A percentile compares a stretch with the other conserved stretches of the same genome.
Evolutionary conservation across 2,888 invertebrate genomes (phyloP).

Genomic region (Syritta pipiens): DNA sequence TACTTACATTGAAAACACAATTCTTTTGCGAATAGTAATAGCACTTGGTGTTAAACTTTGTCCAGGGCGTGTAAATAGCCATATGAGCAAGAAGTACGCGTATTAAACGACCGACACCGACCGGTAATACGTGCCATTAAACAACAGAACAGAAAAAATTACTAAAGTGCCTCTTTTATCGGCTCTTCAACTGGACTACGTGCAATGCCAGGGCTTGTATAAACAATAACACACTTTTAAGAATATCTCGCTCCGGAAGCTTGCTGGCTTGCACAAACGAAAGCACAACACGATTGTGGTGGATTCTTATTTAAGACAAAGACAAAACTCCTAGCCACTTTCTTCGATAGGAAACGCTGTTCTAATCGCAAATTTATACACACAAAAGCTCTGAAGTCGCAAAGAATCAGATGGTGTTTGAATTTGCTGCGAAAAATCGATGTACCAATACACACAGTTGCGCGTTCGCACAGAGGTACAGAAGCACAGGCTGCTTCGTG

Average conservation of each 20-base stretch:
- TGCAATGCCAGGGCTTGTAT: constrained; percentile 26
- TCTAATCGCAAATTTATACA: constrained; percentile 55
- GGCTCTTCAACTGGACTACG: too few species aligned
- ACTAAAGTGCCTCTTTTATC: too few species aligned
- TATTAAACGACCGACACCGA: constrained; percentile 39
- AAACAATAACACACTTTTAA: constrained; percentile 31
- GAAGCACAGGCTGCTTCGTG: constrained; percentile 4
- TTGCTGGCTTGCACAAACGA: too few species aligned
- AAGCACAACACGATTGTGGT: constrained; percentile 45
- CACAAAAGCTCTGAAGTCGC: constrained; percentile 49
- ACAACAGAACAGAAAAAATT: constrained; percentile 20
- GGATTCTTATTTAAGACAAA: constrained; percentile 46
- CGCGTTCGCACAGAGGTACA: constrained; percentile 5
- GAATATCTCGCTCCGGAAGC: constrained; percentile 28
- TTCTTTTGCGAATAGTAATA: constrained; percentile 2
- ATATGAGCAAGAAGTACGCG: constrained; percentile 2
- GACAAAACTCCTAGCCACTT: constrained; percentile 56
- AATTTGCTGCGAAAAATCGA: constrained; percentile 55
- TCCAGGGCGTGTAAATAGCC: constrained; percentile 21
- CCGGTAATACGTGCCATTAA: constrained; percentile 40
- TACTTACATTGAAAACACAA: constrained; percentile 32
- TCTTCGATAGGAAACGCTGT: constrained; percentile 37
- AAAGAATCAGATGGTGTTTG: constrained; percentile 46
- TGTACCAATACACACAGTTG: constrained; percentile 34
- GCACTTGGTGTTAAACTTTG: constrained; percentile 40